These are phyloP conservation scores for Crocodylus rhombifer DNA, from an alignment of 2,797 vertebrate genomes.

Conservation along the genomic window DNA sequence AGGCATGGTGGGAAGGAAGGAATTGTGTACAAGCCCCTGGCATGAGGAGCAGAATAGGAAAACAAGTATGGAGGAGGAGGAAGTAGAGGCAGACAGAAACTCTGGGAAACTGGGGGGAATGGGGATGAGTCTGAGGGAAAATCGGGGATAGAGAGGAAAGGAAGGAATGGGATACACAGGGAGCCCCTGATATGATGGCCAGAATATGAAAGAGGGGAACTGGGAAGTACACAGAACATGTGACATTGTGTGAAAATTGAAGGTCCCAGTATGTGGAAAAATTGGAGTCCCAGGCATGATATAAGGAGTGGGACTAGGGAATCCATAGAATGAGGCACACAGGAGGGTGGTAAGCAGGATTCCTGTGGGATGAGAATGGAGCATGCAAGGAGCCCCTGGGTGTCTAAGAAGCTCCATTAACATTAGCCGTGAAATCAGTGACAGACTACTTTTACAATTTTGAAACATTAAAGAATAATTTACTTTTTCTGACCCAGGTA, in stretches of 20 bases:
- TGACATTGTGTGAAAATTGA: too few species aligned
- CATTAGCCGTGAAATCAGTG: not conserved
- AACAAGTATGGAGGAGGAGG: not conserved
- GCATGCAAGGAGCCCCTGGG: not conserved
- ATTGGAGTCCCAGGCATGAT: not conserved
- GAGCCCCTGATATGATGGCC: too few species aligned
- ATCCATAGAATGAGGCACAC: not conserved
- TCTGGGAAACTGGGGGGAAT: not conserved
- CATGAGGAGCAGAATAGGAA: not conserved
- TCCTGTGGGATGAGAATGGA: accelerated
- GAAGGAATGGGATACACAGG: accelerated
- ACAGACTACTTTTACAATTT: not conserved
- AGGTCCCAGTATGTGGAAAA: too few species aligned
- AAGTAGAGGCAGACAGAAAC: not conserved
- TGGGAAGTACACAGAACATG: too few species aligned
- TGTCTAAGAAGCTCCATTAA: too few species aligned
- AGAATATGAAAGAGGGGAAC: too few species aligned
- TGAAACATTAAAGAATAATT: not conserved
- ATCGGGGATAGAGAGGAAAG: not conserved
- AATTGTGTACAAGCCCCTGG: not conserved
- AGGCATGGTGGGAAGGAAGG: not conserved
- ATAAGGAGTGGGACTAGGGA: not conserved
- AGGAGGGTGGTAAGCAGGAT: accelerated
- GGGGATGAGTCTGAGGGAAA: not conserved
- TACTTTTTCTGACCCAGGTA: not conserved